A percentile compares a stretch with the other conserved stretches of the same genome.
Evolutionary conservation across 2,888 invertebrate species (phyloP).

Genomic region (Callyntrura guangdongensis): DNA sequence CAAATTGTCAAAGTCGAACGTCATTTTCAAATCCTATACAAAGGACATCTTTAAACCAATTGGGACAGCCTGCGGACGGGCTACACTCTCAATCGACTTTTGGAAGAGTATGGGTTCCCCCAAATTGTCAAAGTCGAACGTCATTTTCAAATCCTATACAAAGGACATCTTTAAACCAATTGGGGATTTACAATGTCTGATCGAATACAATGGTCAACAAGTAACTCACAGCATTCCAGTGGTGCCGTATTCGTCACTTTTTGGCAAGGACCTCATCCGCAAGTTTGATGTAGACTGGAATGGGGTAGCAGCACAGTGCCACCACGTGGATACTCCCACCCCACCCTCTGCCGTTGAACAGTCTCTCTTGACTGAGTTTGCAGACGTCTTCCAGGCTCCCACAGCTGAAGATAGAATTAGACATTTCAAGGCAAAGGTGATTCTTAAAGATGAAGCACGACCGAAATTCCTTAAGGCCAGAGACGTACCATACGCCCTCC

Average conservation of each 20-base stretch:
- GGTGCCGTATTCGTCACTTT: conserved; percentile 60
- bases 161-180: conserved; percentile 12
- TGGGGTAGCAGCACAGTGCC: conserved; percentile 81
- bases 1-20: background rate
- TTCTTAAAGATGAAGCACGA: conserved; percentile 83
- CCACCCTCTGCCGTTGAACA: conserved; percentile 85
- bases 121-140: background rate
- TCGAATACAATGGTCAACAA: conserved; percentile 36
- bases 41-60: conserved; percentile 12
- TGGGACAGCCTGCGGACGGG: conserved; percentile 40
- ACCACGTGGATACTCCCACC: conserved; percentile 82
- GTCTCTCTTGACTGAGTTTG: conserved; percentile 84
- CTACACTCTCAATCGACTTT: conserved; percentile 40
- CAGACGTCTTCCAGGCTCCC: conserved; percentile 66
- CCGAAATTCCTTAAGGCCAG: conserved; percentile 84
- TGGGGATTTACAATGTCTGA: conserved; percentile 20
- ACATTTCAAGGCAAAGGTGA: conserved; percentile 83
- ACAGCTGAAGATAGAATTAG: conserved; percentile 85
- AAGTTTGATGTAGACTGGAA: conserved; percentile 85
- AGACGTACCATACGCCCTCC: conserved; percentile 85
- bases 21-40: conserved; percentile 45
- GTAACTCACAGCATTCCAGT: conserved; percentile 45
- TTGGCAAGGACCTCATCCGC: conserved; percentile 85
- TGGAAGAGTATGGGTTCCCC: conserved; percentile 67
- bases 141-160: conserved; percentile 45